phyloP scores from a whole-genome alignment of 2,113 vertebrate genomes.

The Rattus norvegicus region GRCr8 NC_086026.1:110578501-110579000 shows the following conservation, averaged over 20 bases:
- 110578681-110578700: conserved; percentile 91
- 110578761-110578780: conserved; percentile 89
- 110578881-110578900: conserved; percentile 89
- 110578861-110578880: conserved; percentile 92
- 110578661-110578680: conserved; percentile 89
- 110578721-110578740: conserved; percentile 87
- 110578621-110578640: conserved; percentile 89
- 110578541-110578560: conserved; percentile 94
- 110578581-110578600: conserved; percentile 95
- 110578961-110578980: conserved; percentile 94
- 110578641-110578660: conserved; percentile 87
- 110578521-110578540: conserved; percentile 92
- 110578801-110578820: conserved; percentile 97
- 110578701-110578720: conserved; percentile 90
- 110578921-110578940: conserved; percentile 89
- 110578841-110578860: conserved; percentile 95
- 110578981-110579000: conserved; percentile 92
- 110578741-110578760: conserved; percentile 88
- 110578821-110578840: conserved; percentile 96
- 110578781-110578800: conserved; percentile 92
- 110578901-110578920: conserved; percentile 91
- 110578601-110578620: conserved; percentile 96
- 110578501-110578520: conserved; percentile 91
- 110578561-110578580: conserved; percentile 94
- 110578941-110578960: conserved; percentile 92